Evolutionary conservation across 2,888 invertebrate genomes (phyloP).

Genomic region (Eupithecia vulgata): DNA sequence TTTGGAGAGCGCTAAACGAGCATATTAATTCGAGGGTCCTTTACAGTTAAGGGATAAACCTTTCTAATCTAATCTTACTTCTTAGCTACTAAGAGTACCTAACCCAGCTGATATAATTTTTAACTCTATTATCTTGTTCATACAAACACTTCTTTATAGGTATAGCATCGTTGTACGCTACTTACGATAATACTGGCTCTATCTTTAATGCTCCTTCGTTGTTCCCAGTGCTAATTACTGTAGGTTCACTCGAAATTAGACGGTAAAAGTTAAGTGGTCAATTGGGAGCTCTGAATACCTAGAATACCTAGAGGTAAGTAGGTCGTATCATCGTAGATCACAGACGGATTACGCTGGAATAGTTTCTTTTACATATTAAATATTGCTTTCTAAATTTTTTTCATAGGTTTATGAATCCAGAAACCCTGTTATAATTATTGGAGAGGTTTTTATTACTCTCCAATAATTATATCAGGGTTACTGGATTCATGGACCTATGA

Average conservation of each 20-base stretch:
- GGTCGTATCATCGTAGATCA: no score
- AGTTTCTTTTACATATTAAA: no score
- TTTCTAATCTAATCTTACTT: not conserved
- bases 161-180: slow-evolving; percentile 17
- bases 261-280: slow-evolving; percentile 2
- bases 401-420: no score
- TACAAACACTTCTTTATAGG: slow-evolving; percentile 22
- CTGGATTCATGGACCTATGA: no score
- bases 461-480: no score
- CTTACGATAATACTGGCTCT: slow-evolving; percentile 19
- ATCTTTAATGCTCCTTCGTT: slow-evolving; percentile 17
- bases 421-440: no score
- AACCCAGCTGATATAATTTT: not conserved
- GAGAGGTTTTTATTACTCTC: no score
- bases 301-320: no score
- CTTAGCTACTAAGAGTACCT: not conserved
- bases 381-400: no score
- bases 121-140: not conserved
- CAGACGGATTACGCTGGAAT: no score
- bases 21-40: not conserved
- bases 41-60: no score
- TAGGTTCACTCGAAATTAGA: slow-evolving; percentile 1
- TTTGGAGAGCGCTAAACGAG: not conserved
- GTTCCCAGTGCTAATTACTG: slow-evolving; percentile 11
- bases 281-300: not conserved